Base-by-base conservation (phyloP, 2,797 vertebrate species). In the Orestias chungarensis region DNA sequence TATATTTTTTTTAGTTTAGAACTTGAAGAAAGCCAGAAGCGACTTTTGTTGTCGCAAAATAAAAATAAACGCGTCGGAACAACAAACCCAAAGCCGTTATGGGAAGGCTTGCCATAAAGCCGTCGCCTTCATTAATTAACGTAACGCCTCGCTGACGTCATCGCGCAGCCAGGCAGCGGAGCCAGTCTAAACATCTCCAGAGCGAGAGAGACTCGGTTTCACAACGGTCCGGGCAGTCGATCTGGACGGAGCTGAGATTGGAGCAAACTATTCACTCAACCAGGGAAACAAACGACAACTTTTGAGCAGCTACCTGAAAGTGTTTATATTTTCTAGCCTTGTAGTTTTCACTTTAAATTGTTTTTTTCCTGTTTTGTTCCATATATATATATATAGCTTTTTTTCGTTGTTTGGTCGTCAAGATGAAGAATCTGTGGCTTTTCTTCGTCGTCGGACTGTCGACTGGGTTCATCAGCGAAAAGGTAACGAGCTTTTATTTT, bases 361-460 rank as follows among this genome's bases (percentile, higher is more conserved):
- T 18, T 64, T 17, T 31, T 47, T 54, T 15, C 20, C 35, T 61
- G 2, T 47, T 15, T 65, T 1, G 66, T 31, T 49, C 8, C n/a
- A n/a, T n/a, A n/a, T n/a, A n/a, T n/a, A n/a, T n/a, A n/a, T n/a
- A n/a, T n/a, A n/a, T n/a, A n/a, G n/a, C n/a, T n/a, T 29, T 79
- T 46, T 50, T 14, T 31, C 50, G 23, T 47, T 75, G 44, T 70
- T 29, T 65, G 75, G 67, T 70, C 78, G 79, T 86, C 57, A 86
- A 75, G 64, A 93, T 93, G 93, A 84, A 77, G 80, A 92, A 47
- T 84, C 66, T 90, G 81, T 77, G 87, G 85, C 77, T 89, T 81
- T 79, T 92, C 75, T 82, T 93, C 61, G 40, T 91, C 69, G 71
- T 93, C 75, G 89, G 79, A 4, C 70, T 94, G 74, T 64, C 88